Percentiles rank a stretch among this genome's conserved stretches.
phyloP scores from a whole-genome alignment of 2,797 vertebrate species.

The Pampus argenteus region DNA sequence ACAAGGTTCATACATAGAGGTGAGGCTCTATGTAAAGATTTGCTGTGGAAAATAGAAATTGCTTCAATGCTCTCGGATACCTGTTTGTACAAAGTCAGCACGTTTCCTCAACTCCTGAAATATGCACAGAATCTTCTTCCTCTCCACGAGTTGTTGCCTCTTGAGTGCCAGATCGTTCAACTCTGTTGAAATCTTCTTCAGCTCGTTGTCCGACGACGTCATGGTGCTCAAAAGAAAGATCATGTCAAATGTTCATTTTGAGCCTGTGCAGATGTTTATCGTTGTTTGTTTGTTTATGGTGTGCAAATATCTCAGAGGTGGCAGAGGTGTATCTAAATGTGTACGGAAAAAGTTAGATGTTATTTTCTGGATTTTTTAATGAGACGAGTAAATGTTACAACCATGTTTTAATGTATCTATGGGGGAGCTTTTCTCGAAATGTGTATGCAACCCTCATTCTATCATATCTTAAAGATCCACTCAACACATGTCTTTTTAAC shows the following conservation, averaged over 20 bases:
- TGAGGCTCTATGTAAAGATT: too few relatives aligned
- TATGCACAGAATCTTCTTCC: conserved; percentile 58
- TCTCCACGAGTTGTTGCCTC: conserved; percentile 64
- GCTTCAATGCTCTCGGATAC: conserved; percentile 35
- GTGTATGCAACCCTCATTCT: too few relatives aligned
- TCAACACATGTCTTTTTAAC: too few relatives aligned
- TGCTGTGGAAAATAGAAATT: background rate
- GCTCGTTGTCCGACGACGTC: conserved; percentile 23
- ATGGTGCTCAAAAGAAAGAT: conserved; percentile 50
- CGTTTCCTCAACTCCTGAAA: conserved; percentile 67
- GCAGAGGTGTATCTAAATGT: too few relatives aligned
- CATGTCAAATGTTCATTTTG: background rate
- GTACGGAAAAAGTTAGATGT: background rate
- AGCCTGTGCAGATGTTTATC: background rate
- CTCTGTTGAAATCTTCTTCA: conserved; percentile 41
- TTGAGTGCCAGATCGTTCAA: conserved; percentile 53
- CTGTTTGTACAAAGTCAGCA: conserved; percentile 36
- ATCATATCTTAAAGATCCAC: too few relatives aligned
- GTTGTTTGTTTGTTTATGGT: background rate
- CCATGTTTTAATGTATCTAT: background rate
- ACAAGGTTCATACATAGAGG: background rate
- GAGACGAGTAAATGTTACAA: background rate
- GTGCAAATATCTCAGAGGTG: background rate
- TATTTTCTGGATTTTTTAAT: background rate
- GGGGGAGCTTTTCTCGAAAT: background rate